Base-by-base conservation (phyloP, 2,113 vertebrate genomes). In the Capricornis sumatraensis region DNA sequence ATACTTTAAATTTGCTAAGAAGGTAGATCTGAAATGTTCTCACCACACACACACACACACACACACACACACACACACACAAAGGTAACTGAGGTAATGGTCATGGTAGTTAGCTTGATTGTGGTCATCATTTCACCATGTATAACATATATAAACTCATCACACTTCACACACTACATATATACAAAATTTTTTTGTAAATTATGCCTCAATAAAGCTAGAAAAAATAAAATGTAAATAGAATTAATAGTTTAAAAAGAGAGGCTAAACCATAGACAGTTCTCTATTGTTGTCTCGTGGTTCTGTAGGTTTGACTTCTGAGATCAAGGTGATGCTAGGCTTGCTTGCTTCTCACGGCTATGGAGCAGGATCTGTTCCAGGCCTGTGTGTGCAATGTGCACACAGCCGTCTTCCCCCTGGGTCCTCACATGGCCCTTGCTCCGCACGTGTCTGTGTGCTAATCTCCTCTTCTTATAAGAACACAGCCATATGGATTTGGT, bases 321-420 rank as follows among this genome's bases (percentile, higher is more conserved):
- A 43, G n/a, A 2, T 74, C 50, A 5, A 3, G 14, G 9, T 5
- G 3, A 55, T 7, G 4, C 0, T 0, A 40, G 3, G 5, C 6
- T 53, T 6, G 33, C 15, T 19, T 9, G 2, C 9, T 6, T 28
- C 47, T 40, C 23, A 28, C 0, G 11, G 17, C 84, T 33, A 19
- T 15, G 12, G 43, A 19, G 28, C 1, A 2, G 33, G 47, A 1
- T 28, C 33, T n/a, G 9, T 0, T 2, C 33, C 62, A 19, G 87
- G 47, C n/a, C 23, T 55, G 6, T 30, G 25, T 30, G 25, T 52
- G 43, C 2, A n/a, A 1, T 4, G 2, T 30, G 6, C 1, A 3
- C 16, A 43, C 4, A 12, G 25, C 50, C 0, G 0, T 30, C 30
- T 43, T 21, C 52, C 43, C 6, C 27, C 17, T 10, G 11, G 19